Base-by-base conservation (phyloP, 2,888 invertebrate species). In the Oxytorus armatus region DNA sequence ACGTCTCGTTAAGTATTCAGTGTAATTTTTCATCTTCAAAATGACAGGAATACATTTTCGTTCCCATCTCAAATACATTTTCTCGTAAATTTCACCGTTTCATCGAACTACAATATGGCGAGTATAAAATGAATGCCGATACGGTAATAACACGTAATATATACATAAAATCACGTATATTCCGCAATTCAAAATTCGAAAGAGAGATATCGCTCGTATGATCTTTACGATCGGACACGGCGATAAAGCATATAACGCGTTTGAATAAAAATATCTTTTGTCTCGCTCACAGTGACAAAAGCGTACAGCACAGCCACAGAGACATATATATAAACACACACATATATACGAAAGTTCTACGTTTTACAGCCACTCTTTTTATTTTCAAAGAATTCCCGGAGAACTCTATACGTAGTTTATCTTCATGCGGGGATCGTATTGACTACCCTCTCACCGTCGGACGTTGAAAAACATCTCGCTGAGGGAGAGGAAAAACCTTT, bases 331-430 rank as follows among this genome's bases (percentile, higher is more conserved):
- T 42, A 77, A 14, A 33, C 33, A 65, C 61, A 69, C 33, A 57
- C 7, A 57, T 36, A 61, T 51, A 21, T 47, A 8, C 8, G 23
- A 77, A 39, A 77, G 39, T 70, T 47, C 25, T 76, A 53, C 47
- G 59, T 76, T 76, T 76, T 70, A 80, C 77, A 84, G 65, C 79
- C 73, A 70, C 63, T 29, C 59, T 69, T 44, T 55, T 10, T 18
- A 82, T 85, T 85, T 83, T 63, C 68, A 61, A 84, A 82, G 80
- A 85, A 83, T 82, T 83, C 78, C 65, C 73, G 75, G 79, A 63
- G 68, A 85, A 85, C 79, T 79, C 79, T 79, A 3, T 18, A 70
- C 42, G 66, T 78, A 85, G 83, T 88, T 88, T 86, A 89, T 88
- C 85, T 85, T 81, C 83, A 76, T 79, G 75, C 78, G 70, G 75